Evolutionary conservation across 2,888 invertebrate species (phyloP), one percentile per base, ranked within the genome.

Genomic region (Nymphalis c-album): DNA sequence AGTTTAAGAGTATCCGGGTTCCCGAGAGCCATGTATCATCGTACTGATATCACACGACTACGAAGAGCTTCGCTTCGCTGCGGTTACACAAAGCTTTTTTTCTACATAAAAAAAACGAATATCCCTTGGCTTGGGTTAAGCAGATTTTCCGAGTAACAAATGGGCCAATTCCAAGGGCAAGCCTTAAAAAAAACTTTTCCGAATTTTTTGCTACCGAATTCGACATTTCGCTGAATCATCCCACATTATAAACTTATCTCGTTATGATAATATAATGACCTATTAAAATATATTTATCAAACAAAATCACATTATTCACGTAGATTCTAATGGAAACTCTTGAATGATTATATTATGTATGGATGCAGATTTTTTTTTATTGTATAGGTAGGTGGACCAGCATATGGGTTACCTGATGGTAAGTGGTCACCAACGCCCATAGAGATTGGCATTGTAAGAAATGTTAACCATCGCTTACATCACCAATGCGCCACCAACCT

Each of bases 111-210:
- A 63, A 69, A 60, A 55, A 53, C 58, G 53, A 40, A 59, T 48
- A 61, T 66, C 48, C 61, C 61, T 55, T 61, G 48, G 66, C 48
- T 51, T 61, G 48, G 61, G 60, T 66, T 61, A 66, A 66, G 66
- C 60, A 66, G 66, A 66, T 66, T 61, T 66, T 40, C 50, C 35
- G 60, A 45, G 67, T 70, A 64, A 60, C 61, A 73, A 60, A 86
- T 83, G 80, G 78, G 74, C 75, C 78, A 79, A 81, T 84, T 80
- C 73, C 75, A 77, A 74, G 72, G 71, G 76, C 74, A 70, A 78
- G 74, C 74, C 75, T 74, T 76, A 74, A 76, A 79, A 40, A 78
- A 79, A 76, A 71, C 74, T 22, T 22, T 22, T 77, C 22, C n/a
- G 7, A 31, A 35, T 45, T 46, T 47, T 60, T 60, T 47, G 31